A percentile compares a stretch with the other conserved stretches of the same genome.
Evolutionary conservation across 2,797 vertebrate genomes (phyloP).

Genomic region (Neostethus bicornis): DNA sequence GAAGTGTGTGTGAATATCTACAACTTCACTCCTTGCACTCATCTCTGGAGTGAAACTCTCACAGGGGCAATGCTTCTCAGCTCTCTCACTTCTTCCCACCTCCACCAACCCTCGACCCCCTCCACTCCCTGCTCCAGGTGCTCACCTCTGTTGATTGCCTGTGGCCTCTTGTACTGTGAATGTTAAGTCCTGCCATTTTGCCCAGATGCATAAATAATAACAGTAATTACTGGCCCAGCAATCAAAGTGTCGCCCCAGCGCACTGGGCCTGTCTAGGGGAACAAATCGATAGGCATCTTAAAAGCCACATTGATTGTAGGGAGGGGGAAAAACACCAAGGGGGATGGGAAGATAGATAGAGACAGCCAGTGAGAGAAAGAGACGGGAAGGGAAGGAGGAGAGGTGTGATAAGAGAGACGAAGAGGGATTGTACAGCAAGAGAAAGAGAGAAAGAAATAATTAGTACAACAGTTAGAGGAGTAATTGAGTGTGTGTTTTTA

Average conservation of each 20-base stretch:
- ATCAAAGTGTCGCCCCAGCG: constrained; percentile 86
- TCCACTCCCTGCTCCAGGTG: constrained; percentile 76
- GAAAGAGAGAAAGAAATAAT: constrained; percentile 29
- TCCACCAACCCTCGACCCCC: constrained; percentile 43
- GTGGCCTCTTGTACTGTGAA: constrained; percentile 86
- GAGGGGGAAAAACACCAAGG: constrained; percentile 80
- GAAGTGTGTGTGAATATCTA: constrained; percentile 66
- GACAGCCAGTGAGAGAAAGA: constrained; percentile 70
- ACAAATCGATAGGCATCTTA: constrained; percentile 89
- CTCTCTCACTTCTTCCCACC: constrained; percentile 40
- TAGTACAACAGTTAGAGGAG: constrained; percentile 50
- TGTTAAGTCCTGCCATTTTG: constrained; percentile 89
- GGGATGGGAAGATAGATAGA: constrained; percentile 81
- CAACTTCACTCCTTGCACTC: constrained; percentile 58
- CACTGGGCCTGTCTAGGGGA: constrained; percentile 83
- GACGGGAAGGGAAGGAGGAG: constrained; percentile 60
- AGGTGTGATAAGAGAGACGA: constrained; percentile 78
- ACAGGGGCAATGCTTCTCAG: constrained; percentile 37
- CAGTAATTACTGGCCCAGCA: constrained; percentile 88
- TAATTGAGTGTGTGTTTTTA: constrained; percentile 54
- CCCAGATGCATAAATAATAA: constrained; percentile 91
- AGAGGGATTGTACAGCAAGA: constrained; percentile 54
- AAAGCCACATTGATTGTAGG: constrained; percentile 88
- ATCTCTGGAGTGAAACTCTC: constrained; percentile 70
- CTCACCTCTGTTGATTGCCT: constrained; percentile 86